phyloP scores from a whole-genome alignment of 1,140 invertebrate species.

The Ridgeia piscesae region DNA sequence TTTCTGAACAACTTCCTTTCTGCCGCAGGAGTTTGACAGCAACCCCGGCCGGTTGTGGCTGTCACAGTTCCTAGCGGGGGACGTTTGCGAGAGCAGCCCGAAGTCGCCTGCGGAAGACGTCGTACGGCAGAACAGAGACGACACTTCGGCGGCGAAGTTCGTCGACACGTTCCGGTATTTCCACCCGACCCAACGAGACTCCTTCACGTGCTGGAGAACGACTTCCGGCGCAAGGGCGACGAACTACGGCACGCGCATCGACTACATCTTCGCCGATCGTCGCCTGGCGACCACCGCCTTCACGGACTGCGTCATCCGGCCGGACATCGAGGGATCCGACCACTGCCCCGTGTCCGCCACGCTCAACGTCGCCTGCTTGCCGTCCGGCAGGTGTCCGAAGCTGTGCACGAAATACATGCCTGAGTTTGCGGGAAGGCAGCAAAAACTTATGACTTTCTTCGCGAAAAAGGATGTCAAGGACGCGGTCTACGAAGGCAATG shows the following conservation, averaged over 20 bases:
- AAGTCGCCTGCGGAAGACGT: slow-evolving; percentile 20
- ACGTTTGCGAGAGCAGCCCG: slow-evolving; percentile 28
- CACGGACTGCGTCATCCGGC: slow-evolving; percentile 52
- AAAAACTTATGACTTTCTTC: slow-evolving; percentile 60
- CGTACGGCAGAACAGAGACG: neutral
- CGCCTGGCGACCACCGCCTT: slow-evolving; percentile 48
- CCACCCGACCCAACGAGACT: slow-evolving; percentile 56
- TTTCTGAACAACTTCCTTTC: neutral
- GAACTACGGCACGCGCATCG: slow-evolving; percentile 66
- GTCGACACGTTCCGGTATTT: slow-evolving; percentile 63
- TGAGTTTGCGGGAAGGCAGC: slow-evolving; percentile 62
- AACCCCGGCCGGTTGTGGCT: slow-evolving; percentile 56
- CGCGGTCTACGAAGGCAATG: neutral
- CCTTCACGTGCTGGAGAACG: slow-evolving; percentile 65
- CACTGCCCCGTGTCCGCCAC: slow-evolving; percentile 63
- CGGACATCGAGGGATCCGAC: slow-evolving; percentile 64
- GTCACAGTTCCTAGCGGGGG: slow-evolving; percentile 46
- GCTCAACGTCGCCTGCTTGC: slow-evolving; percentile 46
- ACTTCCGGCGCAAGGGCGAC: slow-evolving; percentile 58
- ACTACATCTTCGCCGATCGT: slow-evolving; percentile 62
- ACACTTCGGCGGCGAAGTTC: slow-evolving; percentile 39
- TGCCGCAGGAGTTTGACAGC: slow-evolving; percentile 46
- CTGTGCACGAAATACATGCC: slow-evolving; percentile 62
- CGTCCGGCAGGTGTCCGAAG: slow-evolving; percentile 50
- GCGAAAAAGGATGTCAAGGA: slow-evolving; percentile 27